These are phyloP conservation scores for Pituophis catenifer DNA, from an alignment of 2,113 vertebrate genomes.

Conservation along the genomic window DNA sequence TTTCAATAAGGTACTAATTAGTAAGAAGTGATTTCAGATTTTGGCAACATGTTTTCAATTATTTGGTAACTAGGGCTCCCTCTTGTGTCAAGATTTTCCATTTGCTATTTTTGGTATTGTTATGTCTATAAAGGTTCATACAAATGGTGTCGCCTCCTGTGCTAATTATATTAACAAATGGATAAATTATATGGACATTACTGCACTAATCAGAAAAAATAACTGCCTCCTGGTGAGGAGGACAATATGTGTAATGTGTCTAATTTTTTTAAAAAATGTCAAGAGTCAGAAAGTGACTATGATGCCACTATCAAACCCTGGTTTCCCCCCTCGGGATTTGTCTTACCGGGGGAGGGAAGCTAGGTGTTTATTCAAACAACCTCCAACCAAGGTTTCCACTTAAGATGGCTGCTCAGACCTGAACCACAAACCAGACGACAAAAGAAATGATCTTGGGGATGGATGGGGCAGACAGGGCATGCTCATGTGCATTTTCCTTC, in stretches of 20 bases:
- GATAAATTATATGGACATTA: neutral
- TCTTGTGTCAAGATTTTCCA: conserved; percentile 52
- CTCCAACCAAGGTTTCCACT: neutral
- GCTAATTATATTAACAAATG: neutral
- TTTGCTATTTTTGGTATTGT: neutral
- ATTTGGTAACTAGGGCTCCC: conserved; percentile 62
- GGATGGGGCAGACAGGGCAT: neutral
- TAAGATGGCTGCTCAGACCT: neutral
- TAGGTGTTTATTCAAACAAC: neutral
- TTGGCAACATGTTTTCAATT: neutral
- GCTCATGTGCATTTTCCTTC: neutral
- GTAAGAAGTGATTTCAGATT: neutral
- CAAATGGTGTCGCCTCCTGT: neutral
- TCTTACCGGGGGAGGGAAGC: no score
- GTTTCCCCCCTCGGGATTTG: no score
- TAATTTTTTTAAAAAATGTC: neutral
- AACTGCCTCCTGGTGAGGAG: no score
- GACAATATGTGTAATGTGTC: neutral
- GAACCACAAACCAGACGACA: neutral
- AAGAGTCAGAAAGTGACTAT: neutral
- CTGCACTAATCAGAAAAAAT: neutral
- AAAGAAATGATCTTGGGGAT: neutral
- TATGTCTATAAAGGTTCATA: neutral
- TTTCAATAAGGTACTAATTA: neutral
- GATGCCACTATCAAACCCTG: neutral